These are phyloP conservation scores for Steinernema khuongi DNA, from an alignment of 1,140 invertebrate genomes.

Conservation along the genomic window DNA sequence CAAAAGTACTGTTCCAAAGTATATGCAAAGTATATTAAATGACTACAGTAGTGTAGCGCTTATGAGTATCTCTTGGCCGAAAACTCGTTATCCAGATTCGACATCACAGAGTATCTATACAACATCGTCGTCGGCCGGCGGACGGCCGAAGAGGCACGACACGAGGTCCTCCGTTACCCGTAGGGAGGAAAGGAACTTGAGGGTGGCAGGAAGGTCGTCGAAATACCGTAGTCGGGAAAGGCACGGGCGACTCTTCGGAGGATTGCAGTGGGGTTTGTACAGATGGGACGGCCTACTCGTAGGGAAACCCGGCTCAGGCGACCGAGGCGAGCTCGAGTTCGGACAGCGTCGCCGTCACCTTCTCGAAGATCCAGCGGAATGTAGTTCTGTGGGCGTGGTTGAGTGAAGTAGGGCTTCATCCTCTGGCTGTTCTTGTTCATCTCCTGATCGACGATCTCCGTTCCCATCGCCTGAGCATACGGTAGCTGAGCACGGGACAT, in stretches of 20 bases:
- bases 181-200: not conserved
- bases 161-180: too few relatives aligned
- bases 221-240: not conserved
- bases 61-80: too few relatives aligned
- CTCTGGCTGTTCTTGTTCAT: conserved; percentile 52
- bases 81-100: too few relatives aligned
- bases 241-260: not conserved
- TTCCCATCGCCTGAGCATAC: conserved; percentile 41
- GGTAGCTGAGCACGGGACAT: conserved; percentile 8
- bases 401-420: conserved; percentile 49
- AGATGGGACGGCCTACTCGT: conserved; percentile 2
- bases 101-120: too few relatives aligned
- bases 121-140: too few relatives aligned
- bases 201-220: not conserved
- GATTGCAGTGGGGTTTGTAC: not conserved
- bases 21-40: too few relatives aligned
- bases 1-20: too few relatives aligned
- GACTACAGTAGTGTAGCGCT: too few relatives aligned
- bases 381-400: conserved; percentile 63
- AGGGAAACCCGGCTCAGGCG: conserved; percentile 7
- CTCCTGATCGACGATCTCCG: conserved; percentile 54
- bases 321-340: not conserved
- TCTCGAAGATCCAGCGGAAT: conserved; percentile 63
- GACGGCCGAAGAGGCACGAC: too few relatives aligned
- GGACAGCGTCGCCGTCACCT: not conserved